Conservation (phyloP, 1,140 invertebrate genomes). For the Bombus waltoni region DNA sequence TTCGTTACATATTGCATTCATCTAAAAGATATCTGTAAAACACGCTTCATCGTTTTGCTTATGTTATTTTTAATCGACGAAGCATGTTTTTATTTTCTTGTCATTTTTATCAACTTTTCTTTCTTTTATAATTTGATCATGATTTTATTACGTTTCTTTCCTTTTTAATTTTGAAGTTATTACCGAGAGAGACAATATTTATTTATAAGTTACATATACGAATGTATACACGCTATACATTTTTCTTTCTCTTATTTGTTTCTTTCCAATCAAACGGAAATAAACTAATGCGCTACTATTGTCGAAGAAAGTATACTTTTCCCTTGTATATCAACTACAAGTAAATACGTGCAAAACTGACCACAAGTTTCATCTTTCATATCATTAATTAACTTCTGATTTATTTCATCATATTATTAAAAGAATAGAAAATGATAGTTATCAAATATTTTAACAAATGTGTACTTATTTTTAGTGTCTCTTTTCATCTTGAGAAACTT, state of each 20-base stretch:
- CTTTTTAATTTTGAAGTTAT: slow-evolving; percentile 2
- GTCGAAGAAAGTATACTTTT: slow-evolving; percentile 36
- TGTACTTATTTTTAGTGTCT: background rate
- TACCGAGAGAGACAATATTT: slow-evolving; percentile 4
- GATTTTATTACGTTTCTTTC: background rate
- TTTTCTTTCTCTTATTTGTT: background rate
- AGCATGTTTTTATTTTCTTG: slow-evolving; percentile 31
- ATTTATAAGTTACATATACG: slow-evolving; percentile 34
- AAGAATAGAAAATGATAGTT: background rate
- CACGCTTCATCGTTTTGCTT: slow-evolving; percentile 15
- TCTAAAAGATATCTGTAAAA: background rate
- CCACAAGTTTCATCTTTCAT: slow-evolving; percentile 51
- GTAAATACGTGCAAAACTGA: slow-evolving; percentile 52
- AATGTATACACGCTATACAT: slow-evolving; percentile 29
- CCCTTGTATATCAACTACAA: slow-evolving; percentile 41
- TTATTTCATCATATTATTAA: background rate
- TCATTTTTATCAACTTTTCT: slow-evolving; percentile 9
- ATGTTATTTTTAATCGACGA: slow-evolving; percentile 13
- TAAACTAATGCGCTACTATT: slow-evolving; percentile 42
- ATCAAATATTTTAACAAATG: background rate
- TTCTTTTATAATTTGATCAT: background rate
- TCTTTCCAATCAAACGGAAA: slow-evolving; percentile 19
- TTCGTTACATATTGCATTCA: background rate
- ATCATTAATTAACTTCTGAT: background rate
- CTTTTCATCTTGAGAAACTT: slow-evolving; percentile 70